phyloP scores from a whole-genome alignment of 2,888 invertebrate species.

The Ptychoptera albimana region DNA sequence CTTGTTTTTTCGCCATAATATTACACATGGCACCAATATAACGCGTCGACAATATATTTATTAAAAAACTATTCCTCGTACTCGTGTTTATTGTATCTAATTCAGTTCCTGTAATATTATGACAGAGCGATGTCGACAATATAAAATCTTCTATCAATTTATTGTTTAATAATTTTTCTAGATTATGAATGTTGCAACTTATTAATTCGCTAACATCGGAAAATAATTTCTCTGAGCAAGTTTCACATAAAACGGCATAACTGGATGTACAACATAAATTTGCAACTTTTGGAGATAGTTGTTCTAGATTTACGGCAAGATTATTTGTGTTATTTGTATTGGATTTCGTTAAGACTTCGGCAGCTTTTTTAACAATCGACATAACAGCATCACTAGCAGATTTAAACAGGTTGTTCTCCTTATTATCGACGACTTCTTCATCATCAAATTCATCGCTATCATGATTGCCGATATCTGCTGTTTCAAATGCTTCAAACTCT shows the following conservation, averaged over 20 bases:
- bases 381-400: constrained; percentile 83
- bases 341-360: constrained; percentile 41
- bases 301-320: constrained; percentile 8
- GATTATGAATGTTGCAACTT: constrained; percentile 47
- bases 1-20: constrained; percentile 36
- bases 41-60: constrained; percentile 45
- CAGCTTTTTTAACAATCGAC: constrained; percentile 83
- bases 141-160: constrained; percentile 45
- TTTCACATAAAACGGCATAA: constrained; percentile 55
- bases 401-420: constrained; percentile 55
- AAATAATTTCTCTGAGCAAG: constrained; percentile 55
- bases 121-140: constrained; percentile 40
- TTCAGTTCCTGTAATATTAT: constrained; percentile 32
- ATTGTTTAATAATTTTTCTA: constrained; percentile 43
- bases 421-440: constrained; percentile 36
- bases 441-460: constrained; percentile 55
- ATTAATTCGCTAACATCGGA: constrained; percentile 55
- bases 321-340: constrained; percentile 11
- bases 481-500: constrained; percentile 78
- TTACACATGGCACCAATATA: constrained; percentile 68
- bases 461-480: constrained; percentile 51
- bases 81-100: constrained; percentile 33
- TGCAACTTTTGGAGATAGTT: constrained; percentile 19
- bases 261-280: constrained; percentile 54
- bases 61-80: constrained; percentile 36